phyloP scores from a whole-genome alignment of 2,113 vertebrate species.

The Sitta europaea region DNA sequence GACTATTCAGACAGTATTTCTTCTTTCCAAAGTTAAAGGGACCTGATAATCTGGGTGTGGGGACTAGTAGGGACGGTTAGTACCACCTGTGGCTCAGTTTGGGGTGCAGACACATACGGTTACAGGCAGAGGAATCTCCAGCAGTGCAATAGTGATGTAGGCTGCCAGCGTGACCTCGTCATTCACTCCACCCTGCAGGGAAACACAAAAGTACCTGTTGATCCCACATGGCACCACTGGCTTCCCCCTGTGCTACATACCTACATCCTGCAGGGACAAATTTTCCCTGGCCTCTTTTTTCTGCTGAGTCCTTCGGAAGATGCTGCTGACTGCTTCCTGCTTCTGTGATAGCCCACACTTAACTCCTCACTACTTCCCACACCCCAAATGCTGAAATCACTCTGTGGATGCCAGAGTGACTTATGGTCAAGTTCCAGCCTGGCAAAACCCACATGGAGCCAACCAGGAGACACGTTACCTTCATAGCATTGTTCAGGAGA shows the following conservation, averaged over 20 bases:
- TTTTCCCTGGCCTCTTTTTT: background rate
- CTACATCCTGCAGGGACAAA: background rate
- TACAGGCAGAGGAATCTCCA: conserved; percentile 61
- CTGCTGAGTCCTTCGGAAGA: background rate
- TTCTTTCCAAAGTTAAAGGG: background rate
- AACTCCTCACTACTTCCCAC: background rate
- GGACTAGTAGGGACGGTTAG: background rate
- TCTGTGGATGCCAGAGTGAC: background rate
- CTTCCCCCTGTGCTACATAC: background rate
- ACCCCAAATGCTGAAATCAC: background rate
- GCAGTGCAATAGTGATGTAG: conserved; percentile 54
- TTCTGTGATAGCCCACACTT: background rate
- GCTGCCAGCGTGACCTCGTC: conserved; percentile 26
- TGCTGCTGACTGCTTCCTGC: background rate
- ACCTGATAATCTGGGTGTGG: background rate
- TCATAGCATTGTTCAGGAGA: conserved; percentile 70
- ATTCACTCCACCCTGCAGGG: conserved; percentile 58
- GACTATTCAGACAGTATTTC: background rate
- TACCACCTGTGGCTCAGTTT: background rate
- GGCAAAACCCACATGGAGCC: background rate
- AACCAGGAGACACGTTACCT: conserved; percentile 52
- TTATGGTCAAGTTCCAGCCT: conserved; percentile 53
- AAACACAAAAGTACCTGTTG: background rate
- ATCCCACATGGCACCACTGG: background rate
- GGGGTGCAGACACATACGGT: conserved; percentile 21